A percentile compares a stretch with the other conserved stretches of the same genome.
Evolutionary conservation across 1,140 invertebrate genomes (phyloP).

Genomic region (Drosophila albomicans): DNA sequence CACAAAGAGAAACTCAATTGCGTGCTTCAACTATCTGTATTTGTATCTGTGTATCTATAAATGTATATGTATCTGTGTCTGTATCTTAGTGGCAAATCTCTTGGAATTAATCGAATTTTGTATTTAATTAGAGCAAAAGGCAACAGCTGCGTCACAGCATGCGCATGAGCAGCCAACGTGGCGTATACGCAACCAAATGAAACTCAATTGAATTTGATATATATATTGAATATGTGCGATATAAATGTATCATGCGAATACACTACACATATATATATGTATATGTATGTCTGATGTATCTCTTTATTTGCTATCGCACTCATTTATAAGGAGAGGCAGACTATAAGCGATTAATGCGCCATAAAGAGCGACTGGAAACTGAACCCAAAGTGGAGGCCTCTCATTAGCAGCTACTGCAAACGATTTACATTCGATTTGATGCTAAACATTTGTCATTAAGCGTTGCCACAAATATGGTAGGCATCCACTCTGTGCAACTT

Average conservation of each 20-base stretch:
- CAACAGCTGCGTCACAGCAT: constrained; percentile 34
- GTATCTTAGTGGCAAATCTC: constrained; percentile 31
- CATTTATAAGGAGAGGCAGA: not conserved
- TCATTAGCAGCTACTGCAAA: constrained; percentile 26
- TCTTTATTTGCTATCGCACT: not conserved
- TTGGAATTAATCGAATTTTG: constrained; percentile 50
- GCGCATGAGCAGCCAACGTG: constrained; percentile 18
- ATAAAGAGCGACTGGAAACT: constrained; percentile 29
- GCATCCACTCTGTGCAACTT: constrained; percentile 37
- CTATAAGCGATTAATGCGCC: constrained; percentile 15
- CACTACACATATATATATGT: not conserved
- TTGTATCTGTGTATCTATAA: not conserved
- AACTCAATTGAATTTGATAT: constrained; percentile 35
- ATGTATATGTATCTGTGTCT: not conserved
- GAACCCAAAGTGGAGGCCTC: constrained; percentile 11
- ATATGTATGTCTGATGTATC: not conserved
- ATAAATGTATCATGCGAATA: constrained; percentile 1
- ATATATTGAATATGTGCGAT: constrained; percentile 10
- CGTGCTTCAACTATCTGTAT: constrained; percentile 16
- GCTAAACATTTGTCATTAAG: constrained; percentile 52
- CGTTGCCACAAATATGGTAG: constrained; percentile 56
- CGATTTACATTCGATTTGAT: constrained; percentile 43
- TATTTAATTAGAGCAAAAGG: constrained; percentile 37
- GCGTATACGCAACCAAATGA: constrained; percentile 40
- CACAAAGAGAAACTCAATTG: constrained; percentile 28